phyloP scores from a whole-genome alignment of 2,888 invertebrate genomes.

The Taenaris catops region DNA sequence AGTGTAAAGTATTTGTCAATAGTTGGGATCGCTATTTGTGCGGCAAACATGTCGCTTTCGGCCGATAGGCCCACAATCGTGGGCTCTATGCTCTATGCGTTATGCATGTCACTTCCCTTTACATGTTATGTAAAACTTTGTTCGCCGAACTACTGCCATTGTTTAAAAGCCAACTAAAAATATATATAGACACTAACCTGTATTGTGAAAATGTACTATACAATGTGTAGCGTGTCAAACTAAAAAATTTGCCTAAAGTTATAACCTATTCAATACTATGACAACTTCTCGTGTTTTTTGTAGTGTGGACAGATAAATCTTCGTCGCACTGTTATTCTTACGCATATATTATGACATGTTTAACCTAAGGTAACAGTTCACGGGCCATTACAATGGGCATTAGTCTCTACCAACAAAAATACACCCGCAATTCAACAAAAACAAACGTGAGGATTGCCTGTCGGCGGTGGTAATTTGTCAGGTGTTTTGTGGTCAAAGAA shows the following conservation, averaged over 20 bases:
- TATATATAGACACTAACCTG: no score
- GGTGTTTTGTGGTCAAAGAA: slow-evolving; percentile 53
- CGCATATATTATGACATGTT: slow-evolving; percentile 17
- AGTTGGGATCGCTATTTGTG: slow-evolving; percentile 42
- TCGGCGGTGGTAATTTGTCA: slow-evolving; percentile 70
- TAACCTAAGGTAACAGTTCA: slow-evolving; percentile 20
- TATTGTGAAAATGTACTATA: no score
- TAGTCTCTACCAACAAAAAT: slow-evolving; percentile 62
- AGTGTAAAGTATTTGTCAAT: slow-evolving; percentile 41
- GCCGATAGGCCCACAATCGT: slow-evolving; percentile 35
- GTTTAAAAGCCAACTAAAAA: no score
- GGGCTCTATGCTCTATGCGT: no score
- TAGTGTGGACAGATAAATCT: slow-evolving; percentile 4
- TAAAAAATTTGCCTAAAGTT: no score
- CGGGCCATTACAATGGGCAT: slow-evolving; percentile 54
- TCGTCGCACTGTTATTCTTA: slow-evolving; percentile 5
- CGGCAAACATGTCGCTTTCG: slow-evolving; percentile 43
- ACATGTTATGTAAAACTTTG: no score
- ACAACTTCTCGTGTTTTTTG: no score
- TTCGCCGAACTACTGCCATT: no score
- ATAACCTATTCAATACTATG: no score
- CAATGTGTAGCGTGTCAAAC: no score
- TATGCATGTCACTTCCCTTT: no score
- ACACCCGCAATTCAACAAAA: slow-evolving; percentile 68
- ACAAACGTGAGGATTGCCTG: slow-evolving; percentile 70